Evolutionary conservation across 2,113 vertebrate genomes (phyloP), one percentile per base, ranked within the genome.

Genomic region (Scophthalmus maximus): DNA sequence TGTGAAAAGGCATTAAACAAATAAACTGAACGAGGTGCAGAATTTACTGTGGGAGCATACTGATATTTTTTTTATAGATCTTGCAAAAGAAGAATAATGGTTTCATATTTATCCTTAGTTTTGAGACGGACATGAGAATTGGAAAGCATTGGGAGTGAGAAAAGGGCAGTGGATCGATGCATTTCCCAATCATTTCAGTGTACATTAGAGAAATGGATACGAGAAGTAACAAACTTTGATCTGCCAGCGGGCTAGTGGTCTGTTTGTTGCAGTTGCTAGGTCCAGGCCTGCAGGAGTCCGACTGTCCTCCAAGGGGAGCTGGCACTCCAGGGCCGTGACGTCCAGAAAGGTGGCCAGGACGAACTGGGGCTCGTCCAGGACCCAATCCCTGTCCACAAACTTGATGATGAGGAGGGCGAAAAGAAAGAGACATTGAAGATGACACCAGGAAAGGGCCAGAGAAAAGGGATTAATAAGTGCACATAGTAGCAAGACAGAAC

Each of bases 161-260:
- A n/a, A n/a, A n/a, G n/a, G n/a, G n/a, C n/a, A n/a, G n/a, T n/a
- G n/a, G n/a, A n/a, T n/a, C n/a, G 36, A 6, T 7, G 36, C 36
- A 38, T 6, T 7, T 38, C n/a, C n/a, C 11, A 6, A 38, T 38
- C 6, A 12, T 38, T 38, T 38, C 36, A 38, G 12, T 68, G 36
- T 52, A n/a, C n/a, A n/a, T n/a, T n/a, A n/a, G n/a, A 64, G 26
- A 42, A 2, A 4, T 8, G 26, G 29, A 27, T n/a, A n/a, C n/a
- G 10, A 66, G 56, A 62, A 0, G 20, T 5, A 20, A 90, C 90
- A 86, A 78, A 98, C 96, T 94, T 96, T 97, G 81, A 97, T 91
- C 88, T 96, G 94, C 95, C 95, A 97, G 50, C 88, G 94, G 29
- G 89, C 85, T 74, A 94, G 78, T 0, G 94, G 90, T 61, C 92